Percentiles rank a stretch among this genome's conserved stretches.
Conservation (phyloP, 2,113 vertebrate genomes). For the Platycercus adscitus region DNA sequence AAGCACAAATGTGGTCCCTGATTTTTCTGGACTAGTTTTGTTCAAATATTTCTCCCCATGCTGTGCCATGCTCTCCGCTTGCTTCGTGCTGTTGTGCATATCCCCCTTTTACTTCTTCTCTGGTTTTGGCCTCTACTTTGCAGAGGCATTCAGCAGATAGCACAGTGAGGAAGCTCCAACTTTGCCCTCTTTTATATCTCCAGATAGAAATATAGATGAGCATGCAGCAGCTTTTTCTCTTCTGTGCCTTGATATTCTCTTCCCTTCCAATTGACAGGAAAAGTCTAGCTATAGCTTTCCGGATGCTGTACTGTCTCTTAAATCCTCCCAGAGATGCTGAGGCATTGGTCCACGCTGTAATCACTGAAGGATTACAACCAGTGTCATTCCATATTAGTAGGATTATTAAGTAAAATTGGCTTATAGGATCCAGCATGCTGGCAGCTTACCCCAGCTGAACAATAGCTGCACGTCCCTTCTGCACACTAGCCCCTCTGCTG, state of each 20-base stretch:
- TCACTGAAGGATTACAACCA: constrained; percentile 15
- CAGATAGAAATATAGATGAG: not conserved
- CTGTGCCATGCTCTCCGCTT: not conserved
- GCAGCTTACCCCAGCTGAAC: constrained; percentile 17
- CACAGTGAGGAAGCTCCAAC: not conserved
- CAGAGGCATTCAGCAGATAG: not conserved
- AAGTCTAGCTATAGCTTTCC: not conserved
- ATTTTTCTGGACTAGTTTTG: not conserved
- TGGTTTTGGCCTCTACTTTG: not conserved
- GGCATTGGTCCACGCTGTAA: not conserved
- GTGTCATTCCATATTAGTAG: constrained; percentile 7
- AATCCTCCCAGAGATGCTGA: constrained; percentile 1
- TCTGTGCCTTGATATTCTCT: not conserved
- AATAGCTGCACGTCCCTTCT: constrained; percentile 4
- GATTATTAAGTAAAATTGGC: constrained; percentile 26
- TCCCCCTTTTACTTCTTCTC: not conserved
- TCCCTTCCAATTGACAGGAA: not conserved
- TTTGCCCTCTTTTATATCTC: not conserved
- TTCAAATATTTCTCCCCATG: not conserved
- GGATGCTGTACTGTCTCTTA: not conserved
- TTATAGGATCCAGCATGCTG: not conserved
- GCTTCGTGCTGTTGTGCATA: not conserved
- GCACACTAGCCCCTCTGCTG: not conserved
- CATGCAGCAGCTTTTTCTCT: not conserved
- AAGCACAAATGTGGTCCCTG: too few species aligned